Percentiles rank a stretch among this genome's conserved stretches.
phyloP scores from a whole-genome alignment of 1,140 invertebrate genomes.

The Amyelois transitella region DNA sequence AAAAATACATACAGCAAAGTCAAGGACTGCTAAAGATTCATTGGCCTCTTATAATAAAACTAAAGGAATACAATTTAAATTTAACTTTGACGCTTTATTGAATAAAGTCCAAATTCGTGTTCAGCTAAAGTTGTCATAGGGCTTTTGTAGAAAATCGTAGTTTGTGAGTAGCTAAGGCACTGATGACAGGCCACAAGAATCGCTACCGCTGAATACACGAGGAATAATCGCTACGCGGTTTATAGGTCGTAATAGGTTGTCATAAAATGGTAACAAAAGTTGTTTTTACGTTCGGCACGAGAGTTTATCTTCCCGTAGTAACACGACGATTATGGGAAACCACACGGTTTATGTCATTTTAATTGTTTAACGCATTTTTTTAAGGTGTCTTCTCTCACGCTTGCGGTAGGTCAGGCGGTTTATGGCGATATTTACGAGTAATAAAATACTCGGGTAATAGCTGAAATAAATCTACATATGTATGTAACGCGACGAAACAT shows the following conservation, averaged over 20 bases:
- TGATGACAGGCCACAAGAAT: conserved; percentile 67
- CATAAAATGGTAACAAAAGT: conserved; percentile 72
- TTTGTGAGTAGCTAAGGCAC: conserved; percentile 30
- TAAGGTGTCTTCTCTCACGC: conserved; percentile 25
- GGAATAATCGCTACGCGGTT: conserved; percentile 66
- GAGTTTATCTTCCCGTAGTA: conserved; percentile 65
- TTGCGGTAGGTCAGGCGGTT: conserved; percentile 27
- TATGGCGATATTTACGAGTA: conserved; percentile 10
- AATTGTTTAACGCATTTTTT: conserved; percentile 50
- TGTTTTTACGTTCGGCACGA: conserved; percentile 69
- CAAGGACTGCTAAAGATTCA: conserved; percentile 39
- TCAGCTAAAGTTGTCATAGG: background rate
- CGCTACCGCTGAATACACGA: conserved; percentile 30
- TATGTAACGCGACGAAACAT: background rate
- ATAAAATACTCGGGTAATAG: background rate
- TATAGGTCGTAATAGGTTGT: conserved; percentile 73
- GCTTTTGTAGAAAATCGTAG: conserved; percentile 4
- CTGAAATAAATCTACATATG: background rate
- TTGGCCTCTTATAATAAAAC: conserved; percentile 19
- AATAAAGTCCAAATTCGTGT: conserved; percentile 20
- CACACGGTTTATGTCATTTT: conserved; percentile 57
- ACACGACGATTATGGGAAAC: conserved; percentile 53
- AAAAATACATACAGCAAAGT: conserved; percentile 56
- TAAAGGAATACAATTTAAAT: conserved; percentile 1
- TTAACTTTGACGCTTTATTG: conserved; percentile 7